Conservation (phyloP, 1,140 invertebrate genomes). For the Drosophila seguyi region DNA sequence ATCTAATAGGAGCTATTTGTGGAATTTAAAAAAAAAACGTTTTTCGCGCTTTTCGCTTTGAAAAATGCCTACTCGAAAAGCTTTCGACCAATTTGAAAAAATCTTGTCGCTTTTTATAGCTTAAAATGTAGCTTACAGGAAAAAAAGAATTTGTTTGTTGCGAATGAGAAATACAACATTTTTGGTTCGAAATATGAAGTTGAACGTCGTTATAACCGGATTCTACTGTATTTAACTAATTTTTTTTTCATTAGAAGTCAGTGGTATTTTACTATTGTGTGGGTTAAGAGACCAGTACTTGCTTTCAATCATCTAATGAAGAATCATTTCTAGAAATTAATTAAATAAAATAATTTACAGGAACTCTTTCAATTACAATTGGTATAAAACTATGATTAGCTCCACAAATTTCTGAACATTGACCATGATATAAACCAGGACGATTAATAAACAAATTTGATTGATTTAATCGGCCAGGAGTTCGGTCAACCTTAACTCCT, state of each 20-base stretch:
- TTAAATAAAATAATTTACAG: slow-evolving; percentile 86
- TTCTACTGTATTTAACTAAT: slow-evolving; percentile 86
- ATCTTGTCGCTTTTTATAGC: too few species aligned
- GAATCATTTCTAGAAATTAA: slow-evolving; percentile 86
- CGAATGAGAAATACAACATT: too few species aligned
- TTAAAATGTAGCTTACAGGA: too few species aligned
- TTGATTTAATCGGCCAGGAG: slow-evolving; percentile 90
- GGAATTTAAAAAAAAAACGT: slow-evolving; percentile 87
- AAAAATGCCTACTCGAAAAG: too few species aligned
- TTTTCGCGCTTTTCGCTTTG: too few species aligned
- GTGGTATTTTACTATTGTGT: slow-evolving; percentile 85
- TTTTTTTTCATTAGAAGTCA: slow-evolving; percentile 87
- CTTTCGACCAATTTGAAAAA: too few species aligned
- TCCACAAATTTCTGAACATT: slow-evolving; percentile 93
- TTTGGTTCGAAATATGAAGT: too few species aligned
- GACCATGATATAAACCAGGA: slow-evolving; percentile 88
- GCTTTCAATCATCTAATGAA: slow-evolving; percentile 88
- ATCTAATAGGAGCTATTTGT: slow-evolving; percentile 86
- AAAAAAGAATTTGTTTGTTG: too few species aligned
- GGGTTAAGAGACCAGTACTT: slow-evolving; percentile 87
- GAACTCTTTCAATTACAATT: slow-evolving; percentile 88
- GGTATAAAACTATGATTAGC: slow-evolving; percentile 92
- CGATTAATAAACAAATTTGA: slow-evolving; percentile 86
- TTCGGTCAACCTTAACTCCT: slow-evolving; percentile 89
- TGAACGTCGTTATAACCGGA: too few species aligned